phyloP scores from a whole-genome alignment of 2,797 vertebrate species.

The Naso thynnoides region DNA sequence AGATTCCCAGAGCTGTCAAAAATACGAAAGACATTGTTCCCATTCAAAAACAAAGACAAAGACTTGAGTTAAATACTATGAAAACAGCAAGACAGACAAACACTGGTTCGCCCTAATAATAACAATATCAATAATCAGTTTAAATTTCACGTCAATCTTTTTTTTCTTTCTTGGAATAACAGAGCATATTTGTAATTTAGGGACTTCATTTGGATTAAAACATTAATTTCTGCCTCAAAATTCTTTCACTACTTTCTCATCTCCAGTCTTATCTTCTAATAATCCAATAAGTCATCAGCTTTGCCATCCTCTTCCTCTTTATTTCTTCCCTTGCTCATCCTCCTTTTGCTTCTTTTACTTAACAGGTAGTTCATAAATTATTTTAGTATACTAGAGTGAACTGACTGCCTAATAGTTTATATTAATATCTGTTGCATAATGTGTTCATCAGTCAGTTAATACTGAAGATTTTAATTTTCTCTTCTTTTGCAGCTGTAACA shows the following conservation, averaged over 20 bases:
- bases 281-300: not conserved
- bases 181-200: not conserved
- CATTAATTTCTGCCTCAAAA: not conserved
- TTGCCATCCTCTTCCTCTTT: not conserved
- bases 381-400: no score
- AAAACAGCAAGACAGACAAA: not conserved
- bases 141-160: not conserved
- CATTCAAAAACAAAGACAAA: not conserved
- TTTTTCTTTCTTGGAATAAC: not conserved
- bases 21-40: constrained; percentile 23
- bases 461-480: no score
- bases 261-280: not conserved
- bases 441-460: no score
- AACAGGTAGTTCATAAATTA: no score
- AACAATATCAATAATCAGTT: constrained; percentile 5
- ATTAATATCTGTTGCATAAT: not conserved
- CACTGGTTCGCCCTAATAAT: not conserved
- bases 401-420: no score
- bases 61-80: not conserved
- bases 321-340: not conserved
- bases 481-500: not conserved
- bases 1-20: constrained; percentile 4
- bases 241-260: no score
- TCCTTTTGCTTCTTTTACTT: not conserved
- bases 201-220: not conserved